Percentiles rank a stretch among this genome's conserved stretches.
Evolutionary conservation across 2,113 vertebrate genomes (phyloP).

Genomic region (Leuciscus idus): DNA sequence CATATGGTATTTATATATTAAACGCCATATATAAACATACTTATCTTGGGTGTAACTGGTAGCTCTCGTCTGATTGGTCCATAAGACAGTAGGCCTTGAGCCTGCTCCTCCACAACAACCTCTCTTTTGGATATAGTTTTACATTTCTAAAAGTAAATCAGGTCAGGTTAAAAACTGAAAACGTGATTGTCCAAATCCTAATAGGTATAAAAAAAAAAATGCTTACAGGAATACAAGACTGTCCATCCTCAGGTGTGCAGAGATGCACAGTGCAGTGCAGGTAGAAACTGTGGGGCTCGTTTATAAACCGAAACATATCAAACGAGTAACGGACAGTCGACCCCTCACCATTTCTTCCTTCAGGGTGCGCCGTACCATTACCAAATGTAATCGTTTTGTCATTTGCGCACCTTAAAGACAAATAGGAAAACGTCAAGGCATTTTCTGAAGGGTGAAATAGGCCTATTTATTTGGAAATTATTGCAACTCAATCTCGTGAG

Average conservation of each 20-base stretch:
- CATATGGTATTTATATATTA: neutral
- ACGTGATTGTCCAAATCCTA: neutral
- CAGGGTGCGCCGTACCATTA: neutral
- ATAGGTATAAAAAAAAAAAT: too few species aligned
- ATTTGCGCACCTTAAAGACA: constrained; percentile 63
- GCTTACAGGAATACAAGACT: constrained; percentile 72
- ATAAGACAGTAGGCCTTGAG: constrained; percentile 72
- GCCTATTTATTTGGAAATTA: too few species aligned
- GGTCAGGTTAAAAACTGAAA: neutral
- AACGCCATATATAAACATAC: constrained; percentile 49
- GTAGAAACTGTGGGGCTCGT: constrained; percentile 65
- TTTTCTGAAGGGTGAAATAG: neutral
- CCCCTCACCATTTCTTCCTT: constrained; percentile 59
- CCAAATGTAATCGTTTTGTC: constrained; percentile 69
- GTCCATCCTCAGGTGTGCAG: constrained; percentile 66
- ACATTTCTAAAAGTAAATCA: constrained; percentile 66
- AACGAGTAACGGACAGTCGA: constrained; percentile 72
- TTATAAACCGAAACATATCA: constrained; percentile 73
- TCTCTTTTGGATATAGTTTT: constrained; percentile 71
- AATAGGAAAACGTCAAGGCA: neutral
- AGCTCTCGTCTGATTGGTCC: constrained; percentile 70
- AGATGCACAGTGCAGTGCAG: constrained; percentile 77
- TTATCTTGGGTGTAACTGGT: constrained; percentile 55
- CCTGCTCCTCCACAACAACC: constrained; percentile 42
- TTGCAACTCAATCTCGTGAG: neutral